A percentile compares a stretch with the other conserved stretches of the same genome.
Conservation (phyloP, 2,113 vertebrate species). For the Oriolus oriolus region DNA sequence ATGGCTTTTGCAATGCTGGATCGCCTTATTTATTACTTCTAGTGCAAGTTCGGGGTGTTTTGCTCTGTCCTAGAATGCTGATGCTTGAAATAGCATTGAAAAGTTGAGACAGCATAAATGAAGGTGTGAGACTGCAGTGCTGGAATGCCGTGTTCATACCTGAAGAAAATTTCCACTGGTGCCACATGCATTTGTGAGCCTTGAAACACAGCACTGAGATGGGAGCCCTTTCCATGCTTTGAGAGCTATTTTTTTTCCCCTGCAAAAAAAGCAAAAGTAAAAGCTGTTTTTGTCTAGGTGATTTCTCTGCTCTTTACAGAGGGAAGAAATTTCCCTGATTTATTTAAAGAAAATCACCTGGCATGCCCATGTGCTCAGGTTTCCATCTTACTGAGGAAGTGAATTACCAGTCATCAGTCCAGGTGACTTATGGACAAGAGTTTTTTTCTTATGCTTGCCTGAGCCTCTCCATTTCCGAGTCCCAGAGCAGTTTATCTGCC, state of each 20-base stretch:
- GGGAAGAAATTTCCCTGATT: neutral
- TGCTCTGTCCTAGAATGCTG: neutral
- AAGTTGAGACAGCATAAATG: neutral
- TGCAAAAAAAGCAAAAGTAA: neutral
- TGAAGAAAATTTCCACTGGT: neutral
- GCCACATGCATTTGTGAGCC: neutral
- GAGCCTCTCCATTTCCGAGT: neutral
- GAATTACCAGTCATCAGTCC: neutral
- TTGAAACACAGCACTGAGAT: neutral
- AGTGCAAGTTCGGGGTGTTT: neutral
- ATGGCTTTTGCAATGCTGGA: neutral
- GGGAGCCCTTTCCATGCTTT: neutral
- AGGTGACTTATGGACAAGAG: neutral
- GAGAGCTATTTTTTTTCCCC: neutral
- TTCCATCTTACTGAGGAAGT: neutral
- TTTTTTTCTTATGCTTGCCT: neutral
- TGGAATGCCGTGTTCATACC: neutral
- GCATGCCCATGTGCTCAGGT: neutral
- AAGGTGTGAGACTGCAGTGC: neutral
- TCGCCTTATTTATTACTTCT: neutral
- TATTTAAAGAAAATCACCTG: neutral
- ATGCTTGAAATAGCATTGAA: neutral
- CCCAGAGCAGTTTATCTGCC: neutral
- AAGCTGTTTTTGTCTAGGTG: neutral
- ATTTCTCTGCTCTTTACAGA: neutral